phyloP scores from a whole-genome alignment of 2,797 vertebrate species.

The Fundulus diaphanus region DNA sequence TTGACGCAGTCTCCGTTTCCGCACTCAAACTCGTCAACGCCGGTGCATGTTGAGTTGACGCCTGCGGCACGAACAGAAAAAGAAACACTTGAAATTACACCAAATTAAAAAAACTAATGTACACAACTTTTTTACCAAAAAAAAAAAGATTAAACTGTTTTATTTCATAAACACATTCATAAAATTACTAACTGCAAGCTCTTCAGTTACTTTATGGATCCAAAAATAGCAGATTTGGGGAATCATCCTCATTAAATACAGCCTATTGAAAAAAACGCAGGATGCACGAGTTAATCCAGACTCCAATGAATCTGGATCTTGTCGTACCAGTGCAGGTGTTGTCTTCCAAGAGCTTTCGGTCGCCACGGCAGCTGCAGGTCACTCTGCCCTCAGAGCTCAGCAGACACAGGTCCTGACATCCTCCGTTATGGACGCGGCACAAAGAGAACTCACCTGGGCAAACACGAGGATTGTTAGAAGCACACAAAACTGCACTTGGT shows the following conservation, averaged over 20 bases:
- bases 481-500: slow-evolving; percentile 8
- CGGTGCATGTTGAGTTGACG: slow-evolving; percentile 89
- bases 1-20: slow-evolving; percentile 95
- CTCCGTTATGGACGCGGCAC: slow-evolving; percentile 91
- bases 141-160: too few relatives aligned
- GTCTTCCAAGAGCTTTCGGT: slow-evolving; percentile 91
- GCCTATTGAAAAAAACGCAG: not conserved
- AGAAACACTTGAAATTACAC: not conserved
- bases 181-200: not conserved
- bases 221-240: not conserved
- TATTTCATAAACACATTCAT: not conserved
- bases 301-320: not conserved
- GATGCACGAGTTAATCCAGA: not conserved
- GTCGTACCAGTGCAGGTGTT: slow-evolving; percentile 96
- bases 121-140: too few relatives aligned
- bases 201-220: not conserved
- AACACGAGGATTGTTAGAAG: slow-evolving; percentile 22
- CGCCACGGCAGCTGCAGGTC: slow-evolving; percentile 95
- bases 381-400: slow-evolving; percentile 91
- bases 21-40: slow-evolving; percentile 93
- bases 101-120: too few relatives aligned
- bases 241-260: not conserved
- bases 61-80: slow-evolving; percentile 77
- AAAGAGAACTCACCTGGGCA: slow-evolving; percentile 90
- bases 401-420: slow-evolving; percentile 95